Conservation (phyloP, 1,140 invertebrate species). For the Drosophila aff. region DNA sequence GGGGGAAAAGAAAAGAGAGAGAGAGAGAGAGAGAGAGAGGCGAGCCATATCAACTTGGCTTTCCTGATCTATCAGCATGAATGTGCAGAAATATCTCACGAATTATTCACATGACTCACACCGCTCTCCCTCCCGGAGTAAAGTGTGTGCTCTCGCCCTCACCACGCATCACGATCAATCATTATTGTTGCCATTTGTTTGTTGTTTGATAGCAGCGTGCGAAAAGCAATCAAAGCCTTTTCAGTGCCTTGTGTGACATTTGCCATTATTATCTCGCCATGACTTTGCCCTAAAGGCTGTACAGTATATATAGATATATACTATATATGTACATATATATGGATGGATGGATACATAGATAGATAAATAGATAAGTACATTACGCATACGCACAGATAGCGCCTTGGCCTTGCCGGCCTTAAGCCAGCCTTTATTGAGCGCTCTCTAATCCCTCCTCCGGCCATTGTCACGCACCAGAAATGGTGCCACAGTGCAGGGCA, state of each 20-base stretch:
- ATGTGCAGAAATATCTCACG: constrained; percentile 47
- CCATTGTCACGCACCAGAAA: constrained; percentile 37
- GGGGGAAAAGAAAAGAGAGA: neutral
- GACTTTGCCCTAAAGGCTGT: constrained; percentile 20
- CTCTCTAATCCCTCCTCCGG: constrained; percentile 23
- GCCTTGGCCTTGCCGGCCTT: constrained; percentile 33
- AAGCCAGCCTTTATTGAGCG: constrained; percentile 34
- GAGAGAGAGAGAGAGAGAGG: constrained; percentile 10
- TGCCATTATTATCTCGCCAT: constrained; percentile 52
- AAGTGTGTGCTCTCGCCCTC: neutral
- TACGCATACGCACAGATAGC: constrained; percentile 43
- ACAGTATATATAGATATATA: neutral
- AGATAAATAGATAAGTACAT: constrained; percentile 33
- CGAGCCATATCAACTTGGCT: constrained; percentile 26
- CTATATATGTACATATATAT: neutral
- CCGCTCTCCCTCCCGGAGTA: neutral
- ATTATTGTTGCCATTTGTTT: constrained; percentile 27
- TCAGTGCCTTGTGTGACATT: constrained; percentile 38
- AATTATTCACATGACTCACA: constrained; percentile 52
- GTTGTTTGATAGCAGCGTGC: constrained; percentile 32
- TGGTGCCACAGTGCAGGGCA: constrained; percentile 2
- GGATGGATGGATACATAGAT: neutral
- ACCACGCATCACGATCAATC: constrained; percentile 55
- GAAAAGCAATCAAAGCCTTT: constrained; percentile 39
- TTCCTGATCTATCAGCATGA: constrained; percentile 59